Percentiles rank a stretch among this genome's conserved stretches.
These are phyloP conservation scores for Medauroidea extradentata DNA, from an alignment of 1,140 invertebrate species.

Conservation along the genomic window DNA sequence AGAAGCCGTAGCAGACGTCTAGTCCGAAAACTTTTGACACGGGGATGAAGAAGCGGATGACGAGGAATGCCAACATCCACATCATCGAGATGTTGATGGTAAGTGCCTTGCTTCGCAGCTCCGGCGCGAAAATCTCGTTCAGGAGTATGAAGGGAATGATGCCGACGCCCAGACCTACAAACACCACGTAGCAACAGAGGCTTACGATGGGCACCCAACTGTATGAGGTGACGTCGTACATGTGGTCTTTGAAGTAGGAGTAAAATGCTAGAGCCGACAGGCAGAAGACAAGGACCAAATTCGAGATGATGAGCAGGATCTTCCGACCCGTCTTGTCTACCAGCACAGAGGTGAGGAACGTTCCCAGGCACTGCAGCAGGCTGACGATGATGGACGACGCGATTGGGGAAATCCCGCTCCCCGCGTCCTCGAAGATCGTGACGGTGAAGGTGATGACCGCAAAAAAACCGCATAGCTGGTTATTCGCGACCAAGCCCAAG, in stretches of 20 bases:
- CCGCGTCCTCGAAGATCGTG: slow-evolving; percentile 52
- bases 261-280: slow-evolving; percentile 42
- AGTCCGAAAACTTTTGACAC: slow-evolving; percentile 45
- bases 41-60: slow-evolving; percentile 51
- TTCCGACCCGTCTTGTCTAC: slow-evolving; percentile 57
- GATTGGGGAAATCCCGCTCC: slow-evolving; percentile 44
- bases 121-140: slow-evolving; percentile 63
- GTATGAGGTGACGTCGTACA: slow-evolving; percentile 34
- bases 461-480: slow-evolving; percentile 43
- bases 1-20: slow-evolving; percentile 54
- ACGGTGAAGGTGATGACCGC: slow-evolving; percentile 49
- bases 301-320: slow-evolving; percentile 50
- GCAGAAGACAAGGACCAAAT: slow-evolving; percentile 42
- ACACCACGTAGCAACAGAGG: slow-evolving; percentile 51
- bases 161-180: slow-evolving; percentile 47
- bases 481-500: slow-evolving; percentile 41
- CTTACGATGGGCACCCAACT: slow-evolving; percentile 51
- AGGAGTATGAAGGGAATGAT: slow-evolving; percentile 55
- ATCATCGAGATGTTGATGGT: slow-evolving; percentile 72
- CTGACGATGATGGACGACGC: slow-evolving; percentile 51
- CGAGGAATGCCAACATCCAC: slow-evolving; percentile 45
- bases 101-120: slow-evolving; percentile 73
- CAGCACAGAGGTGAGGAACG: slow-evolving; percentile 46
- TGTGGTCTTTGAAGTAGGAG: slow-evolving; percentile 38
- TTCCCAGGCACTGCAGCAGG: slow-evolving; percentile 43